Base-by-base conservation (phyloP, 2,888 invertebrate genomes). In the Psylliodes chrysocephalus region DNA sequence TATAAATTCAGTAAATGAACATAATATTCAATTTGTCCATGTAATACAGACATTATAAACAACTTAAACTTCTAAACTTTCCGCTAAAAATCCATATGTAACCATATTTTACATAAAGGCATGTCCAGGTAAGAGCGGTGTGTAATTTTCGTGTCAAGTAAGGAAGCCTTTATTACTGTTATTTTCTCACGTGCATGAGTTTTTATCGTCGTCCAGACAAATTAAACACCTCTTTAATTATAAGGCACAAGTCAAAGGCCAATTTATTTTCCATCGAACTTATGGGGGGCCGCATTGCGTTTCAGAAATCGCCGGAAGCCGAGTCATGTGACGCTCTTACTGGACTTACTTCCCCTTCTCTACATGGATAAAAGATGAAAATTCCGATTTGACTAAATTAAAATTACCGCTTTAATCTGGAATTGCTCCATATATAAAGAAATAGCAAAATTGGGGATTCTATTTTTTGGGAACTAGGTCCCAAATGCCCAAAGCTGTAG, bases 161-260 rank as follows among this genome's bases (percentile, higher is more conserved):
- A 30, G 49, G 49, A 49, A 49, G 7, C 49, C 17, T 49, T 49
- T 49, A 49, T 49, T 49, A 49, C 49, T 28, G 28, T 49, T 28
- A 49, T 49, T 49, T 49, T 49, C 49, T 49, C 49, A 47, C 47
- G 30, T 30, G 49, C n/a, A 28, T 15, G 49, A 1, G 3, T 49
- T 49, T 49, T 49, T 49, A 49, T 49, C 49, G 49, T 49, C 49
- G n/a, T 17, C 30, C 49, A 30, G 19, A 49, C 49, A 30, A 49
- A 49, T 49, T 49, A 49, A 49, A 49, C 49, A 49, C 49, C 49
- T 49, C 14, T 49, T 28, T 49, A 30, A 49, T 49, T 49, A 49
- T 49, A 49, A 49, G 49, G 49, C 49, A 30, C 17, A 28, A 49
- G 49, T 49, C 49, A 49, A 49, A 49, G 49, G 49, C 15, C 49